Base-by-base conservation (phyloP, 2,113 vertebrate species). In the Meriones unguiculatus region DNA sequence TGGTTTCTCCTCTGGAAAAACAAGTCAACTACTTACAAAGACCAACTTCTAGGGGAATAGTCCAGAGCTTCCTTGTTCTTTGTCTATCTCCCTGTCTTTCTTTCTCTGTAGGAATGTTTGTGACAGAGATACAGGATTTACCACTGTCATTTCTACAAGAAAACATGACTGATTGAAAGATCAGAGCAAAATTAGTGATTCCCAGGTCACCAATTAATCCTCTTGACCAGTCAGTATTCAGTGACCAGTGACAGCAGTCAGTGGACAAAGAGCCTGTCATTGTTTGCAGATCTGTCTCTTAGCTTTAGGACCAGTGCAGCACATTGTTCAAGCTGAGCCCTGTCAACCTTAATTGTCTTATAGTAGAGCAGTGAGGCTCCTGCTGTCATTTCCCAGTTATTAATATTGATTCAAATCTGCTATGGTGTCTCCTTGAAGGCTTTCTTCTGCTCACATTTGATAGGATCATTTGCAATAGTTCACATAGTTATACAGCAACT, bases 321-420 rank as follows among this genome's bases (percentile, higher is more conserved):
- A 89, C 86, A 72, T 91, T 95, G 91, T 81, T 98, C 91, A 91
- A 69, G 93, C 32, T 80, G 87, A 95, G 77, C 28, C 50, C 67
- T 89, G 96, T 95, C 97, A 80, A 87, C 59, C 11, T 75, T 94
- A 95, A 92, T 95, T 97, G 94, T 93, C 87, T 94, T 35, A 73
- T 75, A 91, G 12, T 10, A 35, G 17, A 93, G 70, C 69, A 91
- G 57, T 41, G 84, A 50, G 12, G 85, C 15, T 32, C 22, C 69
- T 77, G 20, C 91, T 97, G 78, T 76, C 96, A 91, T 93, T 81
- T 94, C 9, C 52, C 69, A 91, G 89, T 75, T 96, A 96, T 97
- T 95, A 94, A 94, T 96, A 95, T 90, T 95, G 95, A 97, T 93
- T 97, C 77, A 95, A 81, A 46, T 32, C 84, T 54, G 65, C 28